Base-by-base conservation (phyloP, 2,888 invertebrate species). In the Chalcis sispes region DNA sequence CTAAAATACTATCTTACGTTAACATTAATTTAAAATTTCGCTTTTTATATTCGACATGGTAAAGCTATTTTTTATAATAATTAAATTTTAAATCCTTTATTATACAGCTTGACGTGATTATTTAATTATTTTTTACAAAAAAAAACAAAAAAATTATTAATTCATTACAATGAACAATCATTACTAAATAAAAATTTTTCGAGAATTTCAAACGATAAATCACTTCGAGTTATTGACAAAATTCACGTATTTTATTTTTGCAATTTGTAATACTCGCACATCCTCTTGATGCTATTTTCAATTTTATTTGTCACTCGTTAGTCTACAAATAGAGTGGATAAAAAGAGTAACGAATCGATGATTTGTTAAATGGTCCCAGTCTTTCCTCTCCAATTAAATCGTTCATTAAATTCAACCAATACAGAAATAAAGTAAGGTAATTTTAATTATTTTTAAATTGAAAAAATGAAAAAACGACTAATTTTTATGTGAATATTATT, bases 371-470 rank as follows among this genome's bases (percentile, higher is more conserved):
- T 23, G 29, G 18, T 3, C n/a, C 2, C 15, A 27, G 18, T 5
- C 27, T 29, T 48, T 40, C 61, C 64, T 64, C 42, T 13, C 56
- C 64, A 56, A 72, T 72, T 72, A 72, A 72, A 48, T 46, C 72
- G 42, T 56, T 72, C 56, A 61, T 72, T 71, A 71, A 61, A 52
- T 32, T 42, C 40, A 20, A 54, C n/a, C 18, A 20, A 32, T 32
- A 46, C 42, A 18, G 27, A 23, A 29, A 32, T 32, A 46, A 58
- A 18, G 27, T 32, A 29, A 42, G 46, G 7, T 13, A 56, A 67
- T 42, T 42, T 18, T 3, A 29, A 29, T 10, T 46, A 29, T 29
- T 27, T 7, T 2, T n/a, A 27, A 62, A 10, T 20, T 23, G 62
- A 42, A 25, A 62, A 29, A 1, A 29, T 1, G n/a, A 27, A n/a